A percentile compares a stretch with the other conserved stretches of the same genome.
These are phyloP conservation scores for Hanleya hanleyi DNA, from an alignment of 2,888 invertebrate species.

Conservation along the genomic window DNA sequence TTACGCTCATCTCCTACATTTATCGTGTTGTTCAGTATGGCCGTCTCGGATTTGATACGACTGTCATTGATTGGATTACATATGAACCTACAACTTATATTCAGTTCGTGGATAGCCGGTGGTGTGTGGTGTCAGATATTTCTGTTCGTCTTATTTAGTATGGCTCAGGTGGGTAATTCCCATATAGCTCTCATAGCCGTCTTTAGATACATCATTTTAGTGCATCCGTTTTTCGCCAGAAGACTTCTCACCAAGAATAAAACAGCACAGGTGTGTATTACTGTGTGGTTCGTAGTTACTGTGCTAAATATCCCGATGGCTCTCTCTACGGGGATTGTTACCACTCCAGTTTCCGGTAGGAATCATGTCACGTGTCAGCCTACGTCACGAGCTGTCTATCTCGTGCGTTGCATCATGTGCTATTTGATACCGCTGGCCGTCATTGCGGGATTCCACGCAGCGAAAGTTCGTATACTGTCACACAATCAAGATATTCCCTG, in stretches of 20 bases:
- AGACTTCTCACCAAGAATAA: not conserved
- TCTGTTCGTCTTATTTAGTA: not conserved
- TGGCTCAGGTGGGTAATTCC: not conserved
- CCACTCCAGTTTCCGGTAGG: not conserved
- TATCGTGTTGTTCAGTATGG: not conserved
- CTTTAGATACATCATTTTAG: not conserved
- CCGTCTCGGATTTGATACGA: not conserved
- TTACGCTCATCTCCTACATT: not conserved
- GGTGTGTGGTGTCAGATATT: not conserved
- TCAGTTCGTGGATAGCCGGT: conserved; percentile 1
- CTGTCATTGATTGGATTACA: not conserved
- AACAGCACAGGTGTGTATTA: not conserved
- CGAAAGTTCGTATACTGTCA: not conserved
- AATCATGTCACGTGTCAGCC: not conserved
- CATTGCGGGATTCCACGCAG: not conserved
- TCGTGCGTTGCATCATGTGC: not conserved
- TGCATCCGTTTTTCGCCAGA: not conserved
- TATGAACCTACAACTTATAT: not conserved
- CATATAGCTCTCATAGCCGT: not conserved
- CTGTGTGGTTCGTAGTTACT: not conserved
- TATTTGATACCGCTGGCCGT: not conserved
- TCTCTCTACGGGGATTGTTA: not conserved
- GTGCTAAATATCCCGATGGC: not conserved
- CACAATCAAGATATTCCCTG: no score
- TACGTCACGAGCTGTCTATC: not conserved